Base-by-base conservation (phyloP, 92 coral and sea anemone genomes). In the Heteractis magnifica region DNA sequence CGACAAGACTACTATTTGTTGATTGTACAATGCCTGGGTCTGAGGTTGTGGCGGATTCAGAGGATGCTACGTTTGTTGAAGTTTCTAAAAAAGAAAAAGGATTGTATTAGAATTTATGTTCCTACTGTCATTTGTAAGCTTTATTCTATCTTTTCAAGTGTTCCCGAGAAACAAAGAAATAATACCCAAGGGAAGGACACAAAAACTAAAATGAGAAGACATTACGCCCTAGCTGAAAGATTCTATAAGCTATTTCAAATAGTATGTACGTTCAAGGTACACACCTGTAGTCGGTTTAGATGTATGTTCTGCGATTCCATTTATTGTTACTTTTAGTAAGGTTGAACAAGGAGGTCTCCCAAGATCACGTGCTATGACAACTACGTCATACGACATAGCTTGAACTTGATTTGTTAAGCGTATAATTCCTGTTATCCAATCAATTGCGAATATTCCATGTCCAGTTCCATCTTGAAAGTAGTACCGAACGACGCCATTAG, bases 331-430 rank as follows among this genome's bases (percentile, higher is more conserved):
- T 5, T 82, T 81, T n/a, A 84, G 65, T 52, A 73, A 84, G 6
- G 84, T 58, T 18, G 91, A 79, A 49, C 97, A 93, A 7, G 90
- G 79, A 3, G 90, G 88, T 14, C 49, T 56, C 21, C 97, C 97
- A n/a, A 41, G 70, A 56, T 93, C 97, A 60, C 91, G 81, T 73
- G 97, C 92, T 10, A 81, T 81, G 15, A 93, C 81, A 16, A 51
- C 18, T 71, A 93, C 64, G 49, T 77, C 76, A 71, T 93, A 93
- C 8, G 79, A 68, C 26, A 59, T 65, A 6, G 70, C 7, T 59
- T 48, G 52, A 10, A 92, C 81, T 8, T 71, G 41, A 10, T 62
- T 68, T 23, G 23, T 79, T n/a, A 85, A 68, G 26, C 48, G 58
- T 4, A 92, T 18, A n/a, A 19, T 52, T 0, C 93, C 96, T 44